These are phyloP conservation scores for Tridacna crocea DNA, from an alignment of 2,888 invertebrate species.

Conservation along the genomic window DNA sequence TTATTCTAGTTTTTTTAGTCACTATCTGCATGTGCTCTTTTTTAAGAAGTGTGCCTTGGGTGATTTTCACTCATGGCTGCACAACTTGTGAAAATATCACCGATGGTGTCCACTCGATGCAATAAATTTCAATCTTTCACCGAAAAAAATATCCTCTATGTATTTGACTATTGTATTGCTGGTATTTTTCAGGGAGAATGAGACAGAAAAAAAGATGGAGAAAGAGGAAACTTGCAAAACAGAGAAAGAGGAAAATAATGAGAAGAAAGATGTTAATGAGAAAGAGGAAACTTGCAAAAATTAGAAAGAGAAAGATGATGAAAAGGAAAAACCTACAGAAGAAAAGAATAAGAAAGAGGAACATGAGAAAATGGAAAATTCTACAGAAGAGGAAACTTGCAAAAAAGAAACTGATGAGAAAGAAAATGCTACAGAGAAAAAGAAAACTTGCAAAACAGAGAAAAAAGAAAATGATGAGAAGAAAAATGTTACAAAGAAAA, in stretches of 20 bases:
- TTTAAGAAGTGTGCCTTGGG: too few species aligned
- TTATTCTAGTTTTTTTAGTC: too few species aligned
- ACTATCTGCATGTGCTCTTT: too few species aligned
- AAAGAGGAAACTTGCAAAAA: neutral
- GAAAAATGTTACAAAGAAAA: slow-evolving; percentile 1
- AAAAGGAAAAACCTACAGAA: neutral
- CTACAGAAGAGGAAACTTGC: neutral
- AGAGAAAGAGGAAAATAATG: neutral
- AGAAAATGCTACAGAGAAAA: neutral
- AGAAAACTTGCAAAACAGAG: slow-evolving; percentile 3
- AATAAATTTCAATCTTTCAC: too few species aligned
- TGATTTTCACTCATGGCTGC: too few species aligned
- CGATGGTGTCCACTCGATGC: too few species aligned
- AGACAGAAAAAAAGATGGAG: neutral
- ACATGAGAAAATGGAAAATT: neutral
- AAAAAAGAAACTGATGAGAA: neutral
- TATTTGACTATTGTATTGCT: neutral
- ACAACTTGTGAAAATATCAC: too few species aligned
- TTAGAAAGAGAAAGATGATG: neutral
- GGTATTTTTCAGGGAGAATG: neutral
- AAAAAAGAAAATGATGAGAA: neutral
- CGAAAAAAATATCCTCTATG: too few species aligned
- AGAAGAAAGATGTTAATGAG: slow-evolving; percentile 1
- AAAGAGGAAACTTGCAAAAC: neutral
- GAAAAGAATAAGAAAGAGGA: slow-evolving; percentile 3